Percentiles rank a stretch among this genome's conserved stretches.
Conservation (phyloP, 2,888 invertebrate species). For the Orthosia gothica region DNA sequence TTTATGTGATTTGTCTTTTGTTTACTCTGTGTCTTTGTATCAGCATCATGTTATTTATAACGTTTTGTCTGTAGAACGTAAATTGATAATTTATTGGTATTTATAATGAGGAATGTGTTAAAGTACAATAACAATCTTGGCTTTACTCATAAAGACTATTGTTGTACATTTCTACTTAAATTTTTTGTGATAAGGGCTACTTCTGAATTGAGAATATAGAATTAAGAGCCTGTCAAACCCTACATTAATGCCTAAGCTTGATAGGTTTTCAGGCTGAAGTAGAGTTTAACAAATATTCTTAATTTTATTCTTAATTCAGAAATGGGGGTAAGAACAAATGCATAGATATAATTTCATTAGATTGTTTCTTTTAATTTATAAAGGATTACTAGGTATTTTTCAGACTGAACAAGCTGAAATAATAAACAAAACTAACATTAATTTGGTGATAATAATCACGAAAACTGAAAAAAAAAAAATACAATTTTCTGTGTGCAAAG, state of each 20-base stretch:
- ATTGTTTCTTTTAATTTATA: not conserved
- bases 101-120: constrained; percentile 24
- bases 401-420: not conserved
- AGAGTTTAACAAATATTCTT: not conserved
- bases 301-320: not conserved
- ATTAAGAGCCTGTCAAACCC: not conserved
- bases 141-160: constrained; percentile 19
- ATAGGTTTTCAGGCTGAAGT: not conserved
- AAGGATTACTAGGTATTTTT: not conserved
- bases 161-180: constrained; percentile 18
- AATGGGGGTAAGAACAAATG: not conserved
- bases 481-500: not conserved
- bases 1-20: constrained; percentile 44
- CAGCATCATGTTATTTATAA: constrained; percentile 52
- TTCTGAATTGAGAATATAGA: not conserved
- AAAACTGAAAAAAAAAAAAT: not conserved
- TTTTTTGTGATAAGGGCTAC: constrained; percentile 7
- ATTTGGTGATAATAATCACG: not conserved
- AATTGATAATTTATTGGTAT: constrained; percentile 39
- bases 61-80: constrained; percentile 32
- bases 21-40: constrained; percentile 40
- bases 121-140: constrained; percentile 16
- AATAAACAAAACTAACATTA: not conserved
- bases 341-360: not conserved
- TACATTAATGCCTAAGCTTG: too few relatives aligned